Evolutionary conservation across 2,797 vertebrate species (phyloP).

Genomic region (Choloepus didactylus): DNA sequence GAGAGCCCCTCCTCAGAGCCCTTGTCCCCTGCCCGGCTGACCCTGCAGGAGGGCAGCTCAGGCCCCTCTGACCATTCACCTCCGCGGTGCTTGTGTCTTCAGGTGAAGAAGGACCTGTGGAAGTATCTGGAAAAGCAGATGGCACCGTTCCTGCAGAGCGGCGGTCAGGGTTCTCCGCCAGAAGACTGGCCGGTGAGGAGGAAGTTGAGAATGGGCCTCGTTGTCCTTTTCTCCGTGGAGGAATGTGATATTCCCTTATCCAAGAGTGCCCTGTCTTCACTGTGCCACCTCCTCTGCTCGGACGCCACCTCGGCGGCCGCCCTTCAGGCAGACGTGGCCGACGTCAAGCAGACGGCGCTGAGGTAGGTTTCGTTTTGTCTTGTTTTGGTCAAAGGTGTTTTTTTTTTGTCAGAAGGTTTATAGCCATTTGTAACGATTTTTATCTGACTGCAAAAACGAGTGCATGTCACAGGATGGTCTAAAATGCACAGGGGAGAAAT

Average conservation of each 20-base stretch:
- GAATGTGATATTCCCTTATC: rapidly evolving
- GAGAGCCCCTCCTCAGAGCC: neutral
- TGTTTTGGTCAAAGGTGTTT: neutral
- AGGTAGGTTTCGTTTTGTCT: neutral
- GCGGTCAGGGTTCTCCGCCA: neutral
- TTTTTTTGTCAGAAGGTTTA: neutral
- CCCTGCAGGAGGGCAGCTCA: neutral
- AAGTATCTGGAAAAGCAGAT: slow-evolving; percentile 79
- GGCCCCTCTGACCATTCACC: neutral
- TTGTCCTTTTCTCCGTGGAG: slow-evolving; percentile 81
- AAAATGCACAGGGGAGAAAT: rapidly evolving
- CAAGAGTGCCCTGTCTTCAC: rapidly evolving
- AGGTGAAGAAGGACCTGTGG: slow-evolving; percentile 90
- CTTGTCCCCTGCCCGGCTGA: neutral
- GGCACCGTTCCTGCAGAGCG: slow-evolving; percentile 79
- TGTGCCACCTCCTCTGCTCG: slow-evolving; percentile 89
- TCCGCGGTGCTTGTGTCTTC: neutral
- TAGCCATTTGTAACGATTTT: neutral
- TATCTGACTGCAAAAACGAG: neutral
- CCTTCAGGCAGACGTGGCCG: slow-evolving; percentile 83
- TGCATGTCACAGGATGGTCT: neutral
- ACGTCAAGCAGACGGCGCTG: neutral
- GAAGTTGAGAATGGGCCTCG: slow-evolving; percentile 88
- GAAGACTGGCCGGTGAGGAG: slow-evolving; percentile 74
- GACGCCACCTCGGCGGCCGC: slow-evolving; percentile 78